phyloP scores from a whole-genome alignment of 1,140 invertebrate species.

The Zaprionus lachaisei region DNA sequence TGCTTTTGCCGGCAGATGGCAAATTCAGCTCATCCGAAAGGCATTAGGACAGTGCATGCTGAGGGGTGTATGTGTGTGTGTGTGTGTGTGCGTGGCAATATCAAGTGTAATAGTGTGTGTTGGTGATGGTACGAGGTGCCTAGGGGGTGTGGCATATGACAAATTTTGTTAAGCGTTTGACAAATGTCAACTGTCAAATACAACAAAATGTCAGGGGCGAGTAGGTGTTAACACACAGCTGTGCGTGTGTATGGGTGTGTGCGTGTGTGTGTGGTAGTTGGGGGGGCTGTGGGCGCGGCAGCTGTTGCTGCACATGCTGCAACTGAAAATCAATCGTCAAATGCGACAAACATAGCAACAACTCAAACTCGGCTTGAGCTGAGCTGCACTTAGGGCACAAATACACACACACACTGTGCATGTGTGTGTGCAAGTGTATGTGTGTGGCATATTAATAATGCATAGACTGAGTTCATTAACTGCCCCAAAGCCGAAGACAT shows the following conservation, averaged over 20 bases:
- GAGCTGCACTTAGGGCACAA: constrained; percentile 2
- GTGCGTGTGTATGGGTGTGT: background rate
- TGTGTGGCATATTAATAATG: constrained; percentile 38
- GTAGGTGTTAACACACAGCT: constrained; percentile 36
- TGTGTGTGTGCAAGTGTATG: constrained; percentile 3
- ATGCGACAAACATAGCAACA: constrained; percentile 1
- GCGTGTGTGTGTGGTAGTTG: background rate
- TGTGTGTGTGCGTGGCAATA: background rate
- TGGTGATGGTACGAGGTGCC: background rate
- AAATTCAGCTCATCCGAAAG: constrained; percentile 50
- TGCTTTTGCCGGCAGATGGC: background rate
- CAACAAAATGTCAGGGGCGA: constrained; percentile 51
- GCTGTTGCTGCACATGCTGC: constrained; percentile 42
- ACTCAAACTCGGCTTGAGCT: constrained; percentile 15
- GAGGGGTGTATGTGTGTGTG: background rate
- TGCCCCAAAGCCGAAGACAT: constrained; percentile 23
- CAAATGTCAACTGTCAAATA: constrained; percentile 82
- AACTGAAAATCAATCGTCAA: constrained; percentile 40
- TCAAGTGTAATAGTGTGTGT: background rate
- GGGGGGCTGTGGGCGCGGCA: constrained; percentile 23
- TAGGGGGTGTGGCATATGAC: constrained; percentile 49
- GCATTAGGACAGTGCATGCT: constrained; percentile 42
- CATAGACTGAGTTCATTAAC: constrained; percentile 47
- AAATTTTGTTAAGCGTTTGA: constrained; percentile 81
- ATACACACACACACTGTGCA: background rate